Evolutionary conservation across 2,888 invertebrate genomes (phyloP).

Genomic region (Ornithoptera alexandrae): DNA sequence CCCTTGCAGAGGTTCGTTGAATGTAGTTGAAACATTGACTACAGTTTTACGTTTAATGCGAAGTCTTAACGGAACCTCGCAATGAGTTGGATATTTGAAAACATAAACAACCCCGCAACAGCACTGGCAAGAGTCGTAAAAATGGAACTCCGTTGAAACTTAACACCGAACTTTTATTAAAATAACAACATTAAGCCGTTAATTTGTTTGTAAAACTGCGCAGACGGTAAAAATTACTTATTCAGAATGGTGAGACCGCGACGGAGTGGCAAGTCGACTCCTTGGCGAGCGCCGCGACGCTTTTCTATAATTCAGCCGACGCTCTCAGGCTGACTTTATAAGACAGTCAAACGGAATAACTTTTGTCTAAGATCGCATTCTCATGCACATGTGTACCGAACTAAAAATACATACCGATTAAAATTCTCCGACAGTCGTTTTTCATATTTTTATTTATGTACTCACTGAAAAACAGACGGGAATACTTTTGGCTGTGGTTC

Average conservation of each 20-base stretch:
- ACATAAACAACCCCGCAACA: conserved; percentile 64
- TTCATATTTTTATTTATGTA: not conserved
- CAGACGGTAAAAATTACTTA: conserved; percentile 77
- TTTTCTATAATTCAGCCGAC: conserved; percentile 67
- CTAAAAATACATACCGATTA: conserved; percentile 6
- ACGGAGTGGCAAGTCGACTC: conserved; percentile 51
- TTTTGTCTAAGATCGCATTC: conserved; percentile 19
- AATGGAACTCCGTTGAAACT: conserved; percentile 65
- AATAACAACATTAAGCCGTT: conserved; percentile 76
- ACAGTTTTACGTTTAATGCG: conserved; percentile 28
- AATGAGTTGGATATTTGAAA: conserved; percentile 50
- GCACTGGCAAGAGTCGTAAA: conserved; percentile 65
- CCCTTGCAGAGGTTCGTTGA: conserved; percentile 11
- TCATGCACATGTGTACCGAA: conserved; percentile 15
- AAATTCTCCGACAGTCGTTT: not conserved
- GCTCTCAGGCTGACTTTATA: conserved; percentile 36
- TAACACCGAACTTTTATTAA: conserved; percentile 73
- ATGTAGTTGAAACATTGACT: conserved; percentile 27
- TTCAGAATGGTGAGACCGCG: conserved; percentile 68
- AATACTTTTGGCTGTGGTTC: not conserved
- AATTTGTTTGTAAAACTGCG: conserved; percentile 79
- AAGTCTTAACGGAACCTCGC: conserved; percentile 31
- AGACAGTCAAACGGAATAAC: conserved; percentile 20
- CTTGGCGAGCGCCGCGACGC: conserved; percentile 61
- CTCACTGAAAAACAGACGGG: not conserved